phyloP scores from a whole-genome alignment of 2,113 vertebrate genomes.

The Sturnira hondurensis region DNA sequence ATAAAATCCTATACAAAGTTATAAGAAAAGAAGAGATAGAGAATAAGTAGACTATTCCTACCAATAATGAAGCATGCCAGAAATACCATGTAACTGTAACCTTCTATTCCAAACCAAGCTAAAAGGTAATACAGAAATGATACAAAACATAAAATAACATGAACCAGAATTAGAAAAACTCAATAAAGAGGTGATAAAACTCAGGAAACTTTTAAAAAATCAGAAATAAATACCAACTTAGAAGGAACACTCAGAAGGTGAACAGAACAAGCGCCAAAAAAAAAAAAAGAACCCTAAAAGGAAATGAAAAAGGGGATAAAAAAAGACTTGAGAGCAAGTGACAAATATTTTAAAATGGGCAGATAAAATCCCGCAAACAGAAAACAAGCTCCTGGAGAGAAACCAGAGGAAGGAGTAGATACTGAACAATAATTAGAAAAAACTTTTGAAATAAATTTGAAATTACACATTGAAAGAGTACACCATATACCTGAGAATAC shows the following conservation, averaged over 20 bases:
- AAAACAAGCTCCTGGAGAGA: neutral
- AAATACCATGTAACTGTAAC: neutral
- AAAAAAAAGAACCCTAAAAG: neutral
- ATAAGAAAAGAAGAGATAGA: neutral
- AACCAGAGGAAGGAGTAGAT: neutral
- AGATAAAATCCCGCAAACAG: neutral
- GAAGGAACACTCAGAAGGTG: neutral
- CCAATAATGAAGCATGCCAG: neutral
- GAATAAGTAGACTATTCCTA: neutral
- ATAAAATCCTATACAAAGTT: neutral
- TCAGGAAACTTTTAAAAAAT: neutral
- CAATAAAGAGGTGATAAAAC: neutral
- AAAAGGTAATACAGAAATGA: neutral
- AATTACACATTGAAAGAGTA: neutral
- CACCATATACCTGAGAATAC: neutral
- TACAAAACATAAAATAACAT: neutral
- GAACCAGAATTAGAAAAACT: neutral
- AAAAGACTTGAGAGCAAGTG: neutral
- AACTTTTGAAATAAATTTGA: neutral
- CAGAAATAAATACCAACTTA: neutral
- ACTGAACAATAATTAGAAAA: neutral
- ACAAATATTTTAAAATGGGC: neutral
- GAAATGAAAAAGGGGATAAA: neutral
- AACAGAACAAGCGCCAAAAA: neutral
- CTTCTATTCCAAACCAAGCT: neutral